Percentiles rank a stretch among this genome's conserved stretches.
These are phyloP conservation scores for Galerucella pusilla DNA, from an alignment of 2,888 invertebrate species.

Conservation along the genomic window DNA sequence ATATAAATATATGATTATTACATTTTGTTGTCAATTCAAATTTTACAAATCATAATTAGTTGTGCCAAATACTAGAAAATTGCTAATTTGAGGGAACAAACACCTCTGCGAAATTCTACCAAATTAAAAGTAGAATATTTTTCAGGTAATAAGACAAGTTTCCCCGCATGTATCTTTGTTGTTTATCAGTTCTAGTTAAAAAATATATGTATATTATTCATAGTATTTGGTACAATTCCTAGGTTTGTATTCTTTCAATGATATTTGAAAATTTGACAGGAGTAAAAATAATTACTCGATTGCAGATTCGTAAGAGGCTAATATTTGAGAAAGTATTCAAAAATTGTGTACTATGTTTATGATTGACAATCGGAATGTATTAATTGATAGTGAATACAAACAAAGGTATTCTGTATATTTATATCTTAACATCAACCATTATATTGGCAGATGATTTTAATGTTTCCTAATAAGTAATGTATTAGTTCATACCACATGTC, in stretches of 20 bases:
- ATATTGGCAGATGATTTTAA: background rate
- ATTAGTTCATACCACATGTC: no score
- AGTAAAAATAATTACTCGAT: no score
- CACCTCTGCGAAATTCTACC: background rate
- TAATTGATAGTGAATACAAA: conserved; percentile 35
- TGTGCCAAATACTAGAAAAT: conserved; percentile 1
- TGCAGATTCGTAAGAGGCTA: background rate
- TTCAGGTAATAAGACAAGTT: no score
- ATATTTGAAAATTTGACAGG: no score
- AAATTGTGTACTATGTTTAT: background rate
- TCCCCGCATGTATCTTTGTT: no score
- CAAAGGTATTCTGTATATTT: conserved; percentile 17
- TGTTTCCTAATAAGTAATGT: no score
- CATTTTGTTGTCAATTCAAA: conserved; percentile 1
- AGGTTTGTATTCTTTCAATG: no score
- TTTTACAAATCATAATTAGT: background rate
- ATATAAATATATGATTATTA: background rate
- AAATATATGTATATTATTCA: no score
- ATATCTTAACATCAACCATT: conserved; percentile 9
- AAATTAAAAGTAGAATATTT: no score
- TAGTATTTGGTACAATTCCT: no score
- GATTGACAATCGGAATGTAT: conserved; percentile 31
- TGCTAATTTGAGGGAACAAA: background rate
- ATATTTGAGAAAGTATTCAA: background rate
- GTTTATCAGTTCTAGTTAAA: no score